A percentile compares a stretch with the other conserved stretches of the same genome.
phyloP scores from a whole-genome alignment of 2,797 vertebrate species.

The Propithecus deckenii region DNA sequence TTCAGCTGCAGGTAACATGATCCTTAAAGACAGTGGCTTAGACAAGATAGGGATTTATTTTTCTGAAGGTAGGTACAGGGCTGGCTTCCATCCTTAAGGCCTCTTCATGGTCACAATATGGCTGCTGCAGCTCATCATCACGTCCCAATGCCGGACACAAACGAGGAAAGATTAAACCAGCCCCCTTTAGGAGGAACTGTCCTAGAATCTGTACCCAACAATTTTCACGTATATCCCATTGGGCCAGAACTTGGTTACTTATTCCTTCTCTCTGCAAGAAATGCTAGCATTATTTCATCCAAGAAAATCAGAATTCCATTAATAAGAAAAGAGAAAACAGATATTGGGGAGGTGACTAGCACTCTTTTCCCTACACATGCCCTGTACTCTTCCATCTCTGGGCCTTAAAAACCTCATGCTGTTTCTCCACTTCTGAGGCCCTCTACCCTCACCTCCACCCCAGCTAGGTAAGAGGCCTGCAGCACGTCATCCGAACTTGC shows the following conservation, averaged over 20 bases:
- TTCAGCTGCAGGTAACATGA: background rate
- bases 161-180: background rate
- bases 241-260: background rate
- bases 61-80: background rate
- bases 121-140: background rate
- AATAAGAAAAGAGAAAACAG: background rate
- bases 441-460: background rate
- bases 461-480: background rate
- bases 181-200: background rate
- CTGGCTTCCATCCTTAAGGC: background rate
- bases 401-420: background rate
- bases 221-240: background rate
- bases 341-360: background rate
- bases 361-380: background rate
- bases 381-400: background rate
- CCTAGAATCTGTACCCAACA: background rate
- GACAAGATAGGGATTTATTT: background rate
- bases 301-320: background rate
- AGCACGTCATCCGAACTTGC: background rate
- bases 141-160: background rate
- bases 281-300: background rate
- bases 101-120: background rate
- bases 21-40: background rate
- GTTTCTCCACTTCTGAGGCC: background rate
- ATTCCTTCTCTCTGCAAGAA: background rate